Base-by-base conservation (phyloP, 2,888 invertebrate genomes). In the Pedicia rivosa region DNA sequence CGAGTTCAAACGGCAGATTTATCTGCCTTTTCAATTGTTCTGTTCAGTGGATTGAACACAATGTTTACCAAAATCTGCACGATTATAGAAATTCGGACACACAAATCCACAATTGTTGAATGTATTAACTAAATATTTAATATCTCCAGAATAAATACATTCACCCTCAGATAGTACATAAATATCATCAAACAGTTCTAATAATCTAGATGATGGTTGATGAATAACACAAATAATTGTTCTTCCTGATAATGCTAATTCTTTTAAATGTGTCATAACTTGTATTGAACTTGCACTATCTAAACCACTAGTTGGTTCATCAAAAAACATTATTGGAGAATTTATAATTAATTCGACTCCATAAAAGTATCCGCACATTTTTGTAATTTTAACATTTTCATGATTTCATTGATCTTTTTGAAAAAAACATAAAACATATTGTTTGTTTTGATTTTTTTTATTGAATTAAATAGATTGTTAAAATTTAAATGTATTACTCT, bases 271-370 rank as follows among this genome's bases (percentile, higher is more conserved):
- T 41, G 69, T 68, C 31, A 91, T 63, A 52, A 87, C 76, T 57
- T 88, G 84, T 53, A 78, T 79, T 39, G 86, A 79, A 34, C 83
- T 74, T 27, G 81, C 72, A 53, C 78, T 78, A 55, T 86, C 84
- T 47, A 86, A 55, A 17, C 84, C 84, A 55, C 83, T 83, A 25
- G 88, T 91, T 8, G 92, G 91, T 62, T 92, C 92, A 59, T 92
- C 92, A 45, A 92, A 78, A 58, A 92, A 88, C 80, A 92, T 84
- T 32, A 92, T 72, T 2, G 86, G 82, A 2, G 92, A 91, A 61
- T 92, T 88, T 52, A 78, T 86, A 46, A 92, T 73, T 44, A 92
- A 65, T 64, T 92, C 92, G 41, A 88, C 63, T 13, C 87, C 91
- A 40, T 78, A 43, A 75, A 63, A 1, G 82, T 82, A 46, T 74